Conservation (phyloP, 2,888 invertebrate genomes). For the Philonicus albiceps region DNA sequence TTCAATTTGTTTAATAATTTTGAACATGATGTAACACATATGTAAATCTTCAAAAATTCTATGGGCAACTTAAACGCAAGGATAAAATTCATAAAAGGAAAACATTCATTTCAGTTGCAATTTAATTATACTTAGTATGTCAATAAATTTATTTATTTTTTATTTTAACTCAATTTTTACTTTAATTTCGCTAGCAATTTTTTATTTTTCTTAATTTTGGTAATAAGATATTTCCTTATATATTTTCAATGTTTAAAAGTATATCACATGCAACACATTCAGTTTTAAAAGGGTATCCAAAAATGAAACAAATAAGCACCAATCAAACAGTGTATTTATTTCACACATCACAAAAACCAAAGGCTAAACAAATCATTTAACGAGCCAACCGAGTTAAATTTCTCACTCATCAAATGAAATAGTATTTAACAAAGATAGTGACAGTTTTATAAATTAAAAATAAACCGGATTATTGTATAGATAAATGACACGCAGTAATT, state of each 20-base stretch:
- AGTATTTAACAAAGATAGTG: neutral
- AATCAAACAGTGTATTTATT: conserved; percentile 25
- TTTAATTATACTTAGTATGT: neutral
- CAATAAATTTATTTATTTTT: too few relatives aligned
- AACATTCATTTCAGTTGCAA: neutral
- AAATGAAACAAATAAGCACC: neutral
- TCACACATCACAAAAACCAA: neutral
- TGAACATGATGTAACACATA: too few relatives aligned
- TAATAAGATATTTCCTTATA: neutral
- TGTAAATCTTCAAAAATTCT: too few relatives aligned
- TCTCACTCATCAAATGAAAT: neutral
- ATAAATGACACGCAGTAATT: conserved; percentile 48
- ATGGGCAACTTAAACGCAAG: too few relatives aligned
- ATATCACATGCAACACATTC: neutral
- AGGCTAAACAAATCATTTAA: neutral
- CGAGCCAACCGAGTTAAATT: neutral
- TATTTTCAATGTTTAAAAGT: neutral
- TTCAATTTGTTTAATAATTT: too few relatives aligned
- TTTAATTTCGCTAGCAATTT: neutral
- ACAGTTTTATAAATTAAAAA: conserved; percentile 1
- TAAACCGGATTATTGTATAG: conserved; percentile 41
- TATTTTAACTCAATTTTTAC: neutral
- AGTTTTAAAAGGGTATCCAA: neutral
- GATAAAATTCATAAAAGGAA: too few relatives aligned
- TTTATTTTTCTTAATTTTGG: neutral